Conservation (phyloP, 1,140 invertebrate genomes). For the Trichomalopsis sarcophagae region DNA sequence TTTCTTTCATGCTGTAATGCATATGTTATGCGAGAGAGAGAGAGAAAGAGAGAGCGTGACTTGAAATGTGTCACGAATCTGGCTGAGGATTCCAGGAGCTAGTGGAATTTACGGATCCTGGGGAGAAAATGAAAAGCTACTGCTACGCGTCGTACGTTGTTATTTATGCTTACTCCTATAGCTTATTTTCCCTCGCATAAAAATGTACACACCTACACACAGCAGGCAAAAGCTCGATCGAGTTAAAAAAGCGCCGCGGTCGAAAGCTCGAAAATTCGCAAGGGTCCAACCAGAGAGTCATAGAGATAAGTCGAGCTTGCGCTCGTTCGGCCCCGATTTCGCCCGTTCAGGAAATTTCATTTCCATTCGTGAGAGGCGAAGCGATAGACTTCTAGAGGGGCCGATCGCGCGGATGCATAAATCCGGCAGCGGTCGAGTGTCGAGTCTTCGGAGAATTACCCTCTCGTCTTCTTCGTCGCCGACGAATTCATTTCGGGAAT, state of each 20-base stretch:
- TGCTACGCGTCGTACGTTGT: neutral
- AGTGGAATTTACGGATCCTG: neutral
- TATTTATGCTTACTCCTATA: neutral
- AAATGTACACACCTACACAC: too few relatives aligned
- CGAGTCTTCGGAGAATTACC: constrained; percentile 18
- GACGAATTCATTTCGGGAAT: constrained; percentile 3
- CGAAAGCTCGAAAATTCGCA: too few relatives aligned
- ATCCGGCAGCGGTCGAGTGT: neutral
- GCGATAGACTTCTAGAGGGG: neutral
- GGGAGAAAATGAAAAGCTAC: neutral
- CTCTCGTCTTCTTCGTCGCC: neutral
- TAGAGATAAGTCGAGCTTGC: neutral
- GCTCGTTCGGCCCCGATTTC: neutral
- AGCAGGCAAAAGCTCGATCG: too few relatives aligned
- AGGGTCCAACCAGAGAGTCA: too few relatives aligned
- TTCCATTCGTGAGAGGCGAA: neutral
- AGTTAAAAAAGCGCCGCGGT: too few relatives aligned
- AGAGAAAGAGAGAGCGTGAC: neutral
- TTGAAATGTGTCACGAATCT: neutral
- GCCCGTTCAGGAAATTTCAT: constrained; percentile 32
- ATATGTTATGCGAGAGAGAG: neutral
- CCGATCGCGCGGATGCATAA: constrained; percentile 2
- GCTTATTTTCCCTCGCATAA: too few relatives aligned
- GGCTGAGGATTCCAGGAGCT: neutral
- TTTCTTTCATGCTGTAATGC: neutral